These are phyloP conservation scores for Genyomyrus donnyi DNA, from an alignment of 2,113 vertebrate genomes.

Conservation along the genomic window DNA sequence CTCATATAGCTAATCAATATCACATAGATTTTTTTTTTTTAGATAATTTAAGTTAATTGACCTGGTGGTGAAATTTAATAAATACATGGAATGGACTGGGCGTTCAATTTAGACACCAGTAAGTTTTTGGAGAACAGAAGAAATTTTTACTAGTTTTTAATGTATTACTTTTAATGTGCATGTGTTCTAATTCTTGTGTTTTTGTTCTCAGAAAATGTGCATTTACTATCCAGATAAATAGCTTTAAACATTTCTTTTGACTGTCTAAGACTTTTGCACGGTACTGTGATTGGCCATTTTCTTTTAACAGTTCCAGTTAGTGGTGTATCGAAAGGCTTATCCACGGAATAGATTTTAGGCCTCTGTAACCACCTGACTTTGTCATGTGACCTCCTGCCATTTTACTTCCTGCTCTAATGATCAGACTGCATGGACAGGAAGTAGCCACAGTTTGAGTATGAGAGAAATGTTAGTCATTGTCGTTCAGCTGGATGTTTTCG, in stretches of 20 bases:
- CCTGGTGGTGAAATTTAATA: background rate
- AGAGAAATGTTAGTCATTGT: background rate
- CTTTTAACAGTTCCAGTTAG: background rate
- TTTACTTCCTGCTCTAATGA: background rate
- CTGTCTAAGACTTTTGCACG: background rate
- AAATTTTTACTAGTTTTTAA: background rate
- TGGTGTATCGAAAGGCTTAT: background rate
- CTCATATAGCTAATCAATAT: no score
- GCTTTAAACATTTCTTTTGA: background rate
- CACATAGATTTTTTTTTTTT: no score
- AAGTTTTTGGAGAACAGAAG: background rate
- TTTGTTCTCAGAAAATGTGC: background rate
- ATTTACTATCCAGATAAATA: background rate
- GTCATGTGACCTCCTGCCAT: background rate
- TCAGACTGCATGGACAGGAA: background rate
- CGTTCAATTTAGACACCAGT: background rate
- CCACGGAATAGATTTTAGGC: background rate
- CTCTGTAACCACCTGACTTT: background rate
- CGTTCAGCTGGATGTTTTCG: background rate
- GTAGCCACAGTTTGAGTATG: background rate
- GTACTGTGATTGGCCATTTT: background rate
- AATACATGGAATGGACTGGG: background rate
- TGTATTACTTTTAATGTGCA: background rate
- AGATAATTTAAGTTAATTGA: no score
- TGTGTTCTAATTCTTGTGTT: background rate